phyloP scores from a whole-genome alignment of 2,113 vertebrate species.

The Gambusia holbrooki region DNA sequence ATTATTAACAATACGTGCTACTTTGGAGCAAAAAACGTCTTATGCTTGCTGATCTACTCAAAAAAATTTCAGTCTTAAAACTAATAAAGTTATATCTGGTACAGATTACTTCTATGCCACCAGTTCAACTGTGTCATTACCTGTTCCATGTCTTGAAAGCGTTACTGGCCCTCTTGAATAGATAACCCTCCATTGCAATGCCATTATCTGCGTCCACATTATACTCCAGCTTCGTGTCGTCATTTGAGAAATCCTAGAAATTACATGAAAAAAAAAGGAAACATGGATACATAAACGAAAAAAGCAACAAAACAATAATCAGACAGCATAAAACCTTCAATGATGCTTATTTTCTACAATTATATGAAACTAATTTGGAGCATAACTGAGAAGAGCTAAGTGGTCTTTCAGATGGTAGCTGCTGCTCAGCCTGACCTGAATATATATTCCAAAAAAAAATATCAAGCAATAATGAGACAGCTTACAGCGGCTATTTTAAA shows the following conservation, averaged over 20 bases:
- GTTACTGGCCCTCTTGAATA: conserved; percentile 98
- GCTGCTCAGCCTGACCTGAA: too few relatives aligned
- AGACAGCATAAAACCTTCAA: not conserved
- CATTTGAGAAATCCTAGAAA: conserved; percentile 92
- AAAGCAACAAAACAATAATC: too few relatives aligned
- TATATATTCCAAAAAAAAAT: too few relatives aligned
- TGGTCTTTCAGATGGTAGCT: too few relatives aligned
- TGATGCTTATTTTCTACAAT: too few relatives aligned
- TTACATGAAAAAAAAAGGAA: not conserved
- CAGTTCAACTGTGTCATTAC: conserved; percentile 67
- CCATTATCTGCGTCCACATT: conserved; percentile 94
- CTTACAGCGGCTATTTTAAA: too few relatives aligned
- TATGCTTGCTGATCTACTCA: not conserved
- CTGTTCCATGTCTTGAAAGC: conserved; percentile 99
- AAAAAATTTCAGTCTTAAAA: not conserved
- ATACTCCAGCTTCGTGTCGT: conserved; percentile 95
- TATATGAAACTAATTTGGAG: too few relatives aligned
- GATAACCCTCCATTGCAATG: conserved; percentile 97
- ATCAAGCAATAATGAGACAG: too few relatives aligned
- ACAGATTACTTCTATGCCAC: not conserved
- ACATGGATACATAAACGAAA: too few relatives aligned
- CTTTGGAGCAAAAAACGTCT: not conserved
- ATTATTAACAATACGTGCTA: not conserved
- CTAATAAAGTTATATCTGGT: not conserved
- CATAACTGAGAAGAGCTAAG: too few relatives aligned